A percentile compares a stretch with the other conserved stretches of the same genome.
Conservation (phyloP, 2,113 vertebrate species). For the Grammomys surdaster region DNA sequence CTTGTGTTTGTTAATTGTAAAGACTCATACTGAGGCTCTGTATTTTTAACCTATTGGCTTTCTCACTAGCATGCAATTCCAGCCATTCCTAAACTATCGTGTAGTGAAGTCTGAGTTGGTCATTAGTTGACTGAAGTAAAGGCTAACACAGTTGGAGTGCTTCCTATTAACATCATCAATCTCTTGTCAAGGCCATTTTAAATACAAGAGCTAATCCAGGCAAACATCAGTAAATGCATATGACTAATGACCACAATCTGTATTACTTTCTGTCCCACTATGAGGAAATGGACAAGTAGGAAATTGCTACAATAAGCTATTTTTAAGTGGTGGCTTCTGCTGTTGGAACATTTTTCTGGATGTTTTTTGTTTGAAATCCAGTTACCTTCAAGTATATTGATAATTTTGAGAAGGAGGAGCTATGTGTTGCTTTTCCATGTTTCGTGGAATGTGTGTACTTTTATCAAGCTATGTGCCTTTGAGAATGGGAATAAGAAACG, state of each 20-base stretch:
- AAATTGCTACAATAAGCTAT: not conserved
- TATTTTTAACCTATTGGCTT: slow-evolving; percentile 22
- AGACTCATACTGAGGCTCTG: not conserved
- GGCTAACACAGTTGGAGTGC: not conserved
- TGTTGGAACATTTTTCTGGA: not conserved
- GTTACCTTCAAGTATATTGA: not conserved
- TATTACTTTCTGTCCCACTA: not conserved
- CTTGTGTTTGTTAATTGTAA: slow-evolving; percentile 9
- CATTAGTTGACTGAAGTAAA: slow-evolving; percentile 25
- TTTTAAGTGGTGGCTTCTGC: not conserved
- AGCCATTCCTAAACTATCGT: not conserved
- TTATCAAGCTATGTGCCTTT: not conserved
- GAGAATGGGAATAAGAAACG: not conserved
- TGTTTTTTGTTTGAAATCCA: slow-evolving; percentile 1
- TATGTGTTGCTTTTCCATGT: not conserved
- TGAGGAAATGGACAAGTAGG: not conserved
- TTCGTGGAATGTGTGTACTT: slow-evolving; percentile 2
- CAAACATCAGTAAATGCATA: not conserved
- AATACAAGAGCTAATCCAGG: not conserved
- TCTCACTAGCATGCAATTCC: not conserved
- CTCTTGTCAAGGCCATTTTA: slow-evolving; percentile 16
- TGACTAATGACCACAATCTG: not conserved
- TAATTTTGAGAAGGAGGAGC: slow-evolving; percentile 1
- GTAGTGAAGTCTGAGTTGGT: not conserved
- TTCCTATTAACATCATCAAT: slow-evolving; percentile 11